Percentiles rank a stretch among this genome's conserved stretches.
These are phyloP conservation scores for Craterocephalus amniculus DNA, from an alignment of 2,797 vertebrate genomes.

Conservation along the genomic window DNA sequence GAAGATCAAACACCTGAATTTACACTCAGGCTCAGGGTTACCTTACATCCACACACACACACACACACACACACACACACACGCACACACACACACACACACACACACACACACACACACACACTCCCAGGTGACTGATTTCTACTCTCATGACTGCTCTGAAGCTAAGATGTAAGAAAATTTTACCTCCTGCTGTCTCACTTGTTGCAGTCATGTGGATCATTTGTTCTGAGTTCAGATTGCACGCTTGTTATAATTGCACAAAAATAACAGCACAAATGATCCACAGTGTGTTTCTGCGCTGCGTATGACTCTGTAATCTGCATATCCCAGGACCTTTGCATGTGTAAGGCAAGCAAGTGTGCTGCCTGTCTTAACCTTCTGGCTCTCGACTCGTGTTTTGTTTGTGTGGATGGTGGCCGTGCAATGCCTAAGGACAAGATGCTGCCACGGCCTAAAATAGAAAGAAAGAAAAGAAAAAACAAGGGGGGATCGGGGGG, in stretches of 20 bases:
- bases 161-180: conserved; percentile 62
- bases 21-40: conserved; percentile 53
- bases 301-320: background rate
- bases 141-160: conserved; percentile 62
- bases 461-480: conserved; percentile 57
- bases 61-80: conserved; percentile 34
- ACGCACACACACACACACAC: conserved; percentile 39
- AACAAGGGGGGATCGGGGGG: conserved; percentile 3
- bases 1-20: conserved; percentile 67
- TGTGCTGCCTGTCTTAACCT: conserved; percentile 59
- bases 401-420: conserved; percentile 75
- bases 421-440: conserved; percentile 73
- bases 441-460: conserved; percentile 59
- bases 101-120: conserved; percentile 31
- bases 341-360: conserved; percentile 14
- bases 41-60: conserved; percentile 47
- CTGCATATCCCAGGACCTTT: conserved; percentile 23
- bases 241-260: conserved; percentile 58
- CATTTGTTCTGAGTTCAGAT: conserved; percentile 66
- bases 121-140: conserved; percentile 67
- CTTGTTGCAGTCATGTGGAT: conserved; percentile 73
- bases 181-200: conserved; percentile 59
- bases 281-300: conserved; percentile 26
- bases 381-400: conserved; percentile 72
- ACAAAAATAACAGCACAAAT: conserved; percentile 45